Conservation (phyloP, 2,113 vertebrate species). For the Hylia prasina region DNA sequence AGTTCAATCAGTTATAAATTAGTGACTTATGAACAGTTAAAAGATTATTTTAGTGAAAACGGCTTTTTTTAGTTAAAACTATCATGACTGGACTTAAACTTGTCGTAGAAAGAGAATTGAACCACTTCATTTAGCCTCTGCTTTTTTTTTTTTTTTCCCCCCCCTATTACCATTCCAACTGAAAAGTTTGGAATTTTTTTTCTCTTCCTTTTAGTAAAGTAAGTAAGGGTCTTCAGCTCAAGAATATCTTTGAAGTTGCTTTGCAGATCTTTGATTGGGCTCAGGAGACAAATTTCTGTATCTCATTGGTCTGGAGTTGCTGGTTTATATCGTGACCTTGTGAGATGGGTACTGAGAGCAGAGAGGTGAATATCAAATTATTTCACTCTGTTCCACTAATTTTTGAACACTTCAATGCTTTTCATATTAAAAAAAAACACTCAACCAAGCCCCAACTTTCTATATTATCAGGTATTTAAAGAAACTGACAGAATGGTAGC, state of each 20-base stretch:
- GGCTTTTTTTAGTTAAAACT: not conserved
- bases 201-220: not conserved
- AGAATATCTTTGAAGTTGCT: not conserved
- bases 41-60: not conserved
- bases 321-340: not conserved
- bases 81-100: not conserved
- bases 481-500: not conserved
- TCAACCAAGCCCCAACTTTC: not conserved
- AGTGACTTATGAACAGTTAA: not conserved
- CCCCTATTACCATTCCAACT: not conserved
- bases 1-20: not conserved
- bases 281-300: not conserved
- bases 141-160: too few relatives aligned
- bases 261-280: constrained; percentile 7
- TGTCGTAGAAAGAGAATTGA: not conserved
- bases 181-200: not conserved
- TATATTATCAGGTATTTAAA: not conserved
- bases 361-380: not conserved
- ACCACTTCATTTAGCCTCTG: not conserved
- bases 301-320: not conserved
- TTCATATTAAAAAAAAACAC: not conserved
- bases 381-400: not conserved
- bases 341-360: not conserved
- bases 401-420: not conserved
- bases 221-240: not conserved